Conservation (phyloP, 2,797 vertebrate genomes). For the Otus scops region DNA sequence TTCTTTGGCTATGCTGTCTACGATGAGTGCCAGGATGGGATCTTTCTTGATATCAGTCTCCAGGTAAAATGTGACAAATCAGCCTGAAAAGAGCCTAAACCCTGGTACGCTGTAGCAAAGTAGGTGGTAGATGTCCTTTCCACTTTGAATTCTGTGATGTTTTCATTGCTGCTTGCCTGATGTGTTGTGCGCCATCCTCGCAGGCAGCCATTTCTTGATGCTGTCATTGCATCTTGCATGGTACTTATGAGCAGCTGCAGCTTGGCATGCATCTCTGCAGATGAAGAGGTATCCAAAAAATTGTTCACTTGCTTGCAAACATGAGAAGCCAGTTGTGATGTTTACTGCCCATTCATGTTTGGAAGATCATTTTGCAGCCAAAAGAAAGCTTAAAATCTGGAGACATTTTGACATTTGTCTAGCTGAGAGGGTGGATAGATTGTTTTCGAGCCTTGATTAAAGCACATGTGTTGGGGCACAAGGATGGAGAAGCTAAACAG, state of each 20-base stretch:
- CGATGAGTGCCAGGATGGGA: background rate
- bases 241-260: background rate
- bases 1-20: background rate
- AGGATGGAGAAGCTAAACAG: background rate
- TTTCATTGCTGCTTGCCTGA: background rate
- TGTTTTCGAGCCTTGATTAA: background rate
- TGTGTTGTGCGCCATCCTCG: accelerated
- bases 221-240: accelerated
- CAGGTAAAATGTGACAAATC: background rate
- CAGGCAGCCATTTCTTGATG: background rate
- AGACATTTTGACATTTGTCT: background rate
- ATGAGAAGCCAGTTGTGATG: background rate
- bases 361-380: background rate
- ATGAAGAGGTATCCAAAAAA: background rate
- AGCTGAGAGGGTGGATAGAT: background rate
- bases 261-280: background rate
- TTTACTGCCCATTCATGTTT: background rate
- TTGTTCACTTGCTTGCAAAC: background rate
- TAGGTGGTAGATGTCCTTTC: background rate
- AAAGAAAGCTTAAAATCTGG: background rate
- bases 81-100: background rate
- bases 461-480: background rate
- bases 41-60: background rate
- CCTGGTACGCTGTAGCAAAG: background rate
- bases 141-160: background rate